These are phyloP conservation scores for Parauchenoglanis punctatus DNA, from an alignment of 2,797 vertebrate species.

Conservation along the genomic window DNA sequence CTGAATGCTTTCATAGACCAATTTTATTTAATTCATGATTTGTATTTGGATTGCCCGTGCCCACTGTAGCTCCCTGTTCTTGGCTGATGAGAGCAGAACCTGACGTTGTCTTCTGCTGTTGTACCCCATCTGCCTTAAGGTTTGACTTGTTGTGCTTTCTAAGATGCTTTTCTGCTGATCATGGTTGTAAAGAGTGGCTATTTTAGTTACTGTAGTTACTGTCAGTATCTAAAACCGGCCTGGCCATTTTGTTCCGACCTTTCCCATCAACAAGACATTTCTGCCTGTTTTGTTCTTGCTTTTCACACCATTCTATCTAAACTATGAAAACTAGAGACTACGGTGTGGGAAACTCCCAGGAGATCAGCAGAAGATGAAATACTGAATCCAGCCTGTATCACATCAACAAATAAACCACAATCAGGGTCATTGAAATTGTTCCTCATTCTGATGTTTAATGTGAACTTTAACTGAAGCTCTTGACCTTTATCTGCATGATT, in stretches of 20 bases:
- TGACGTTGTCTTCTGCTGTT: not conserved
- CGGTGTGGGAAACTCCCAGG: not conserved
- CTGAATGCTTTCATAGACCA: not conserved
- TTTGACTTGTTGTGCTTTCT: not conserved
- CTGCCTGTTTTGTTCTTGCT: not conserved
- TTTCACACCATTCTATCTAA: not conserved
- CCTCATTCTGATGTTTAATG: not conserved
- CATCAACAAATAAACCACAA: not conserved
- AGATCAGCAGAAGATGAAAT: not conserved
- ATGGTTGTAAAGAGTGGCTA: not conserved
- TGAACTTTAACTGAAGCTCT: not conserved
- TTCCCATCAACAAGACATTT: not conserved
- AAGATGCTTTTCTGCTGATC: not conserved
- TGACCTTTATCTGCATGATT: not conserved
- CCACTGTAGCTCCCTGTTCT: not conserved
- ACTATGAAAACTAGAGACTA: not conserved
- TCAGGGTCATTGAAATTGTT: not conserved
- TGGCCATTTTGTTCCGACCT: not conserved
- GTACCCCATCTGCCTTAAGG: not conserved
- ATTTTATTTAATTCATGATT: not conserved
- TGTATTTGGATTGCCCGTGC: not conserved
- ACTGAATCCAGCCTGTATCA: not conserved
- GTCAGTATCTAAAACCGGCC: not conserved
- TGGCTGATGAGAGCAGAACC: not conserved
- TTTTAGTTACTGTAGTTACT: not conserved